A percentile compares a stretch with the other conserved stretches of the same genome.
Evolutionary conservation across 2,113 vertebrate species (phyloP).

Genomic region (Phrynocephalus versicolor): DNA sequence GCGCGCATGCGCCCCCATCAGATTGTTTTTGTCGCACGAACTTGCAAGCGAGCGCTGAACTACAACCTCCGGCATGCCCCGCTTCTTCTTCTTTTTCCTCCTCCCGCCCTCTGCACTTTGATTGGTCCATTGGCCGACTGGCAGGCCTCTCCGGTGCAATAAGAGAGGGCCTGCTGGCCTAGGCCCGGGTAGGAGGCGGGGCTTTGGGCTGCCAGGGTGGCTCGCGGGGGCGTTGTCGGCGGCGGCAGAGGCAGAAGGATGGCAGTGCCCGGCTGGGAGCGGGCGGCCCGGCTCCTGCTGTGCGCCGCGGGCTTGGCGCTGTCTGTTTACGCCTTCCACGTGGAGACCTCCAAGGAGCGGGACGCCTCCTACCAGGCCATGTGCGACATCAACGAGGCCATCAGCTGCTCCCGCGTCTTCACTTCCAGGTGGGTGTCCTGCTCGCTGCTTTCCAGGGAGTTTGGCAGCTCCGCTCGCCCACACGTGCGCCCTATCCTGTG

Average conservation of each 20-base stretch:
- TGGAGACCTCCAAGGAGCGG: constrained; percentile 77
- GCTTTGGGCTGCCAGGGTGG: no score
- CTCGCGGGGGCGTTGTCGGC: no score
- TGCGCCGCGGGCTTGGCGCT: constrained; percentile 74
- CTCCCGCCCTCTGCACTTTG: not conserved
- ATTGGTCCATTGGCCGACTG: not conserved
- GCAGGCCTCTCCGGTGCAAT: not conserved
- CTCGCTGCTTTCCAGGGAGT: no score
- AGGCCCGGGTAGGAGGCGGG: not conserved
- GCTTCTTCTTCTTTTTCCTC: not conserved
- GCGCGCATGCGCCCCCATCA: not conserved
- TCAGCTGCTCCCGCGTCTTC: constrained; percentile 87
- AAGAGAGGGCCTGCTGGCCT: not conserved
- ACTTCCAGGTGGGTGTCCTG: constrained; percentile 77
- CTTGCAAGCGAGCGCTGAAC: not conserved
- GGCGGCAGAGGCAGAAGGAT: not conserved
- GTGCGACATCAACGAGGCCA: constrained; percentile 80
- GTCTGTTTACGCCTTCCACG: constrained; percentile 83
- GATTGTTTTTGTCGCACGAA: no score
- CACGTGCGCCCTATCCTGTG: no score
- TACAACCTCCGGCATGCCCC: not conserved
- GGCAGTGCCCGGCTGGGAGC: constrained; percentile 74
- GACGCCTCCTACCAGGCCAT: constrained; percentile 79
- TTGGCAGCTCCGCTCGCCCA: no score
- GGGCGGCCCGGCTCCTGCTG: constrained; percentile 60